These are phyloP conservation scores for Gastrophryne carolinensis DNA, from an alignment of 2,797 vertebrate species.

Conservation along the genomic window DNA sequence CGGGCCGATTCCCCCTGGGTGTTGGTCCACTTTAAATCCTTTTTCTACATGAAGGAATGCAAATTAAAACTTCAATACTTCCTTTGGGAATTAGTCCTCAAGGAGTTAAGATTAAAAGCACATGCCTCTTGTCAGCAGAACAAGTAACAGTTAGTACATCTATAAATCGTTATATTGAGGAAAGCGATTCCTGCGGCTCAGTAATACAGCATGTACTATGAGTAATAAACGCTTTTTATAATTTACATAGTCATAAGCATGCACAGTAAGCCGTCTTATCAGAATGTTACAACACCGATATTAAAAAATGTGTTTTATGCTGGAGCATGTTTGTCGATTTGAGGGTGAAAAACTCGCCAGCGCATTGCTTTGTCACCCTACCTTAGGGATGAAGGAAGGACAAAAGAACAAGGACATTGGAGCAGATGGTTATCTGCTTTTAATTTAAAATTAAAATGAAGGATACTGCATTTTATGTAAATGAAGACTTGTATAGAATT, in stretches of 20 bases:
- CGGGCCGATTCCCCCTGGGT: too few relatives aligned
- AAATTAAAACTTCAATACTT: too few relatives aligned
- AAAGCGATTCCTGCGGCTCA: too few relatives aligned
- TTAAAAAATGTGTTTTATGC: background rate
- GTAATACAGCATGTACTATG: background rate
- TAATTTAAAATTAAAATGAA: slow-evolving; percentile 47
- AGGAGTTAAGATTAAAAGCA: too few relatives aligned
- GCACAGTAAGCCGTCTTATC: background rate
- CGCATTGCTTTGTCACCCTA: slow-evolving; percentile 18
- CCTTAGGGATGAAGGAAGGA: slow-evolving; percentile 38
- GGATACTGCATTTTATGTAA: slow-evolving; percentile 32
- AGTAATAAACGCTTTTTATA: background rate
- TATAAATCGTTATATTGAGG: too few relatives aligned
- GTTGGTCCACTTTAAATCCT: too few relatives aligned
- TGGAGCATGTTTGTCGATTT: slow-evolving; percentile 32
- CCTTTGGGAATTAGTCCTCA: too few relatives aligned
- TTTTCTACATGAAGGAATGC: too few relatives aligned
- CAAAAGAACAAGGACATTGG: slow-evolving; percentile 38
- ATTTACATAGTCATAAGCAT: slow-evolving; percentile 10
- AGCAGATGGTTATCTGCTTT: slow-evolving; percentile 46
- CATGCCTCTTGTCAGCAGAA: too few relatives aligned
- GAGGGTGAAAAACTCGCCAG: background rate
- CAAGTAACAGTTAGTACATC: too few relatives aligned
- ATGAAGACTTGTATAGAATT: slow-evolving; percentile 15
- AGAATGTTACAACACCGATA: background rate